phyloP scores from a whole-genome alignment of 1,140 invertebrate genomes.

The Ruditapes philippinarum region DNA sequence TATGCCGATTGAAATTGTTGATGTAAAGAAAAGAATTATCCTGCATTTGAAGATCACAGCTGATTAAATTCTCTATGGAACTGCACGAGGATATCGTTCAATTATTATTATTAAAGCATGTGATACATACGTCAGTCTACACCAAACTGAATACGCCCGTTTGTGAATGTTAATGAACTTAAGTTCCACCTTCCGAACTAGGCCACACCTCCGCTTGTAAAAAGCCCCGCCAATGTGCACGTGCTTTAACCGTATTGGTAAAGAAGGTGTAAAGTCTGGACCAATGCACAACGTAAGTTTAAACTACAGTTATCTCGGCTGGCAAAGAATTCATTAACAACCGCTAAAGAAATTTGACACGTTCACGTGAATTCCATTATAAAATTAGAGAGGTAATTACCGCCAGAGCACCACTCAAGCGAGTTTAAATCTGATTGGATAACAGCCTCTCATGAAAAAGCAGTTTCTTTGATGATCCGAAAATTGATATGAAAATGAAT shows the following conservation, averaged over 20 bases:
- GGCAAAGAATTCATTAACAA: constrained; percentile 65
- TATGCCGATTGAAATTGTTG: too few relatives aligned
- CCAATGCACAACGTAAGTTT: constrained; percentile 21
- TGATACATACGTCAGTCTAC: too few relatives aligned
- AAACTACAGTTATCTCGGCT: constrained; percentile 48
- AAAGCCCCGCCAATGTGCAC: constrained; percentile 11
- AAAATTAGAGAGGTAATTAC: constrained; percentile 68
- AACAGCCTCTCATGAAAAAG: constrained; percentile 59
- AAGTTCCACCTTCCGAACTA: background rate
- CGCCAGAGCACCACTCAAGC: constrained; percentile 55
- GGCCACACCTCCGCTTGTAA: background rate
- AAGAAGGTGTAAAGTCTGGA: constrained; percentile 2
- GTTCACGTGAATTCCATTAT: constrained; percentile 65
- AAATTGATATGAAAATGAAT: constrained; percentile 57
- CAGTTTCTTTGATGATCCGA: constrained; percentile 62
- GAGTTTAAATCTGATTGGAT: constrained; percentile 55
- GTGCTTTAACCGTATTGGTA: constrained; percentile 38
- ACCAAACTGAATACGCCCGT: background rate
- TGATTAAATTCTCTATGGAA: too few relatives aligned
- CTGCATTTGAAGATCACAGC: too few relatives aligned
- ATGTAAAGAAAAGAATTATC: too few relatives aligned
- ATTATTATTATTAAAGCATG: too few relatives aligned
- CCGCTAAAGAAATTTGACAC: constrained; percentile 64
- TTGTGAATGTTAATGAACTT: background rate
- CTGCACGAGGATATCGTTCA: too few relatives aligned